Conservation (phyloP, 2,888 invertebrate species). For the Nomada lathburiana region DNA sequence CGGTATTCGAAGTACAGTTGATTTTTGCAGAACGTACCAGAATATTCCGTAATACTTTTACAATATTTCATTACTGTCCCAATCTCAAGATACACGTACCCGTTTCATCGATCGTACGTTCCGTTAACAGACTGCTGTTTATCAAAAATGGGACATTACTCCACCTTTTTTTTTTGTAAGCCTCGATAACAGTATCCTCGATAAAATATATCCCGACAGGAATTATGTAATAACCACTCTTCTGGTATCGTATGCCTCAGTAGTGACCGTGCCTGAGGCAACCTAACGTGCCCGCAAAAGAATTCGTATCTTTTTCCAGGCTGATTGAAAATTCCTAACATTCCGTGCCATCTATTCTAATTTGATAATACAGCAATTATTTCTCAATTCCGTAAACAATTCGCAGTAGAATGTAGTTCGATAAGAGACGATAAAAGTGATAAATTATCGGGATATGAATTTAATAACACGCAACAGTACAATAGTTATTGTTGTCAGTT, state of each 20-base stretch:
- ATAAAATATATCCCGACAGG: background rate
- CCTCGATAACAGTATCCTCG: constrained; percentile 39
- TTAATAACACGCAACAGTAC: background rate
- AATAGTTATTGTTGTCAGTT: background rate
- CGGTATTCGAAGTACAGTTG: no score
- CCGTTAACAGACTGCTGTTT: constrained; percentile 29
- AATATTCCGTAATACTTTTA: background rate
- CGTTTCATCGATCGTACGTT: constrained; percentile 13
- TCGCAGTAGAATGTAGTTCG: background rate
- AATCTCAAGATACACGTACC: background rate
- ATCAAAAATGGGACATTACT: constrained; percentile 34
- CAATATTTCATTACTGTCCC: background rate
- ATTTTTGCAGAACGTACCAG: background rate
- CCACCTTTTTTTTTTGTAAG: constrained; percentile 20
- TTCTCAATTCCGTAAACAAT: background rate
- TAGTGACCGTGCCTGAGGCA: constrained; percentile 18
- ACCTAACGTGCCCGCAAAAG: background rate
- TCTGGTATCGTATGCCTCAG: background rate
- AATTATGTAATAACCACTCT: background rate
- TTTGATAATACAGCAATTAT: background rate
- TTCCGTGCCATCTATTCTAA: background rate
- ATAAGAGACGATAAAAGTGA: background rate
- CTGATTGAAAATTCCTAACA: constrained; percentile 1
- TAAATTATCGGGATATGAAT: background rate
- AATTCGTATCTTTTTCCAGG: background rate